Conservation (phyloP, 2,888 invertebrate species). For the Dilophus febrilis region DNA sequence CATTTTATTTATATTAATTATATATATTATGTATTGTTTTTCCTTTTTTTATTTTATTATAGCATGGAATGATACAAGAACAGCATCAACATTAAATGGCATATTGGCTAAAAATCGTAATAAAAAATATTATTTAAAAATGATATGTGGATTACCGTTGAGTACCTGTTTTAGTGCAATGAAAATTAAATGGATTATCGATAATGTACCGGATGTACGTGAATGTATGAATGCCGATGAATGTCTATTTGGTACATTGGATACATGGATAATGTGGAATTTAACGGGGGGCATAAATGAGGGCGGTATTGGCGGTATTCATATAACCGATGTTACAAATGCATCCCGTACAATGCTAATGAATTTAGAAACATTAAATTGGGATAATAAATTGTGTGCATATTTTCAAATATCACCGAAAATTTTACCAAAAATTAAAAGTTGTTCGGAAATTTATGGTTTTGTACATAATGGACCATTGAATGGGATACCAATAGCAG, state of each 20-base stretch:
- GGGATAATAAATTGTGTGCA: slow-evolving; percentile 74
- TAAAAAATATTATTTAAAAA: slow-evolving; percentile 41
- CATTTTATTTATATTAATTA: no score
- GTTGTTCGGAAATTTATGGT: slow-evolving; percentile 87
- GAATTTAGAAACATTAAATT: slow-evolving; percentile 74
- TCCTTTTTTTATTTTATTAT: no score
- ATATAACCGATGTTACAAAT: slow-evolving; percentile 82
- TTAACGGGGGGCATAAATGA: slow-evolving; percentile 39
- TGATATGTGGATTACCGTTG: slow-evolving; percentile 75
- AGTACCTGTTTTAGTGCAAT: slow-evolving; percentile 93
- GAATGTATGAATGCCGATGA: slow-evolving; percentile 48
- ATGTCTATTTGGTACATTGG: slow-evolving; percentile 78
- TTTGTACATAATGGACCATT: slow-evolving; percentile 55
- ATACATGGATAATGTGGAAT: slow-evolving; percentile 89
- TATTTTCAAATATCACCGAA: slow-evolving; percentile 74
- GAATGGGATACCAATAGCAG: slow-evolving; percentile 68
- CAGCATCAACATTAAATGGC: slow-evolving; percentile 64
- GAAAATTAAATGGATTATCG: slow-evolving; percentile 85
- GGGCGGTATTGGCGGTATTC: slow-evolving; percentile 26
- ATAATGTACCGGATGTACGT: slow-evolving; percentile 60
- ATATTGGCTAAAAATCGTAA: slow-evolving; percentile 56
- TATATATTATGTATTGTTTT: slow-evolving; percentile 5
- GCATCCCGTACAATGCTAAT: slow-evolving; percentile 92
- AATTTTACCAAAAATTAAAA: slow-evolving; percentile 76
- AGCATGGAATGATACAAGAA: slow-evolving; percentile 87